Conservation (phyloP, 2,113 vertebrate species). For the Oncorhynchus nerka region DNA sequence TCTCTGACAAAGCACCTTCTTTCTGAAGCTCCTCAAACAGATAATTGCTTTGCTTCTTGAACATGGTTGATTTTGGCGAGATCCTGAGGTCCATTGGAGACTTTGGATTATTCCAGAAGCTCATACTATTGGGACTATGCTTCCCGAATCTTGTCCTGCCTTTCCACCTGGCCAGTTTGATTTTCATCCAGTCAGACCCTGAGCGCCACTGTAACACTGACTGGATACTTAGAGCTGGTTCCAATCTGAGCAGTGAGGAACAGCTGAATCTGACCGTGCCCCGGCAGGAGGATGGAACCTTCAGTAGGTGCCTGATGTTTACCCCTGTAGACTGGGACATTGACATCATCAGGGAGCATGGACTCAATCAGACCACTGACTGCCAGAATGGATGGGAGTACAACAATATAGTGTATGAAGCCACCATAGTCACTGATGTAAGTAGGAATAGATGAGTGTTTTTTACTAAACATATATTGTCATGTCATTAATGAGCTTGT, state of each 20-base stretch:
- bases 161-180: conserved; percentile 75
- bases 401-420: conserved; percentile 48
- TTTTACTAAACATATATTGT: background rate
- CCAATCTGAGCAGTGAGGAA: conserved; percentile 71
- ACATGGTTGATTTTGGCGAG: conserved; percentile 74
- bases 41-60: background rate
- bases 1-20: background rate
- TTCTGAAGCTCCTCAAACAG: background rate
- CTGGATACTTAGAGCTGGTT: conserved; percentile 64
- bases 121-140: conserved; percentile 65
- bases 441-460: conserved; percentile 20
- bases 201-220: conserved; percentile 71
- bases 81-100: conserved; percentile 72
- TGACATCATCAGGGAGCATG: conserved; percentile 56
- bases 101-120: conserved; percentile 81
- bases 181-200: conserved; percentile 72
- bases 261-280: conserved; percentile 78
- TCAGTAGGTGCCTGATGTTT: conserved; percentile 79
- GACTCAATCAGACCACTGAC: conserved; percentile 71
- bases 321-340: conserved; percentile 72
- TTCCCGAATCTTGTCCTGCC: conserved; percentile 58
- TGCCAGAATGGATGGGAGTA: conserved; percentile 80
- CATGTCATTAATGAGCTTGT: background rate
- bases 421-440: conserved; percentile 70
- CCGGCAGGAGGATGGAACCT: conserved; percentile 45